Percentiles rank a stretch among this genome's conserved stretches.
phyloP scores from a whole-genome alignment of 2,888 invertebrate genomes.

The Tetragonula carbonaria region DNA sequence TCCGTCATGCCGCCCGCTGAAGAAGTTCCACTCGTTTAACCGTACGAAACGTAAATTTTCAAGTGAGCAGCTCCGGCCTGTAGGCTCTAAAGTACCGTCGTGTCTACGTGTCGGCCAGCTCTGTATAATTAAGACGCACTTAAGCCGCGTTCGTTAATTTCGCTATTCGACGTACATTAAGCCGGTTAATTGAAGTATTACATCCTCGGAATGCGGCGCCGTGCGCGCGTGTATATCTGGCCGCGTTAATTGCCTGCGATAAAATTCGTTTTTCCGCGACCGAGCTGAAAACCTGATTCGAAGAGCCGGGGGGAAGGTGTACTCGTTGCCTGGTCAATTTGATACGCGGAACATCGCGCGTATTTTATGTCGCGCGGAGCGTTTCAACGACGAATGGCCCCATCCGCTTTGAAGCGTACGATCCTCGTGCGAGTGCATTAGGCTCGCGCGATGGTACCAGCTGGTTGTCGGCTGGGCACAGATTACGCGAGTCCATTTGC shows the following conservation, averaged over 20 bases:
- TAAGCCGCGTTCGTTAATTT: constrained; percentile 44
- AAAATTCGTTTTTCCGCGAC: constrained; percentile 41
- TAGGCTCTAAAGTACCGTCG: not conserved
- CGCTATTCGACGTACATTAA: constrained; percentile 25
- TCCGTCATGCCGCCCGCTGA: not conserved
- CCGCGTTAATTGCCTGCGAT: constrained; percentile 43
- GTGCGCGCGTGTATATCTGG: constrained; percentile 13
- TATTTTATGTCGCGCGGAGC: constrained; percentile 4
- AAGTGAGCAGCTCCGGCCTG: not conserved
- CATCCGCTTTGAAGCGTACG: constrained; percentile 29
- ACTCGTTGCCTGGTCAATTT: not conserved
- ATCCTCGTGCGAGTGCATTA: constrained; percentile 44
- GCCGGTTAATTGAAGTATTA: constrained; percentile 49
- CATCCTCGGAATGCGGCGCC: constrained; percentile 18
- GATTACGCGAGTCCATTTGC: constrained; percentile 55
- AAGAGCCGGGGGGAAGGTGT: not conserved
- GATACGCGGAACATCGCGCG: constrained; percentile 14
- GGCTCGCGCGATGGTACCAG: constrained; percentile 10
- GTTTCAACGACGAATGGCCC: constrained; percentile 49
- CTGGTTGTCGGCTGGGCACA: constrained; percentile 21
- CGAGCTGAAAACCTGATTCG: constrained; percentile 3
- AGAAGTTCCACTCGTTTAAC: not conserved
- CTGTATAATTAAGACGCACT: constrained; percentile 46
- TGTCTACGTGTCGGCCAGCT: constrained; percentile 1
- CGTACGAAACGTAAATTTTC: constrained; percentile 26